These are phyloP conservation scores for Pseudotriccus pelzelni DNA, from an alignment of 2,797 vertebrate genomes.

Conservation along the genomic window DNA sequence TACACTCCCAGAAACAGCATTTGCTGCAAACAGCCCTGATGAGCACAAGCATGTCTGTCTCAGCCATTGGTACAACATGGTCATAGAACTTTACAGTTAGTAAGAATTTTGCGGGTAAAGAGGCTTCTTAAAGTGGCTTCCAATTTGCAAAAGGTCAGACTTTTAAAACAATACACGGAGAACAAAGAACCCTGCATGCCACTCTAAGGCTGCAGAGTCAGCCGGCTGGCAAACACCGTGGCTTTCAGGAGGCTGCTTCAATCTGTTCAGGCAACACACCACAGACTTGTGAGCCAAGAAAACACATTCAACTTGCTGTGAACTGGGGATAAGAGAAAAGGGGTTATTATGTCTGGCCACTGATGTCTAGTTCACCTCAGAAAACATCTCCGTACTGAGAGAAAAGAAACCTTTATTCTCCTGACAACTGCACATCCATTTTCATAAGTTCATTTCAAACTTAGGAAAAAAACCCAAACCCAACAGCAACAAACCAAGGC, in stretches of 20 bases:
- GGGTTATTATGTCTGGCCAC: not conserved
- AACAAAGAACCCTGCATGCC: not conserved
- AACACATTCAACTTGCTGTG: not conserved
- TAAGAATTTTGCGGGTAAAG: not conserved
- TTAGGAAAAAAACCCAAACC: not conserved
- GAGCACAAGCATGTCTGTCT: rapidly evolving
- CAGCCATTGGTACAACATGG: rapidly evolving
- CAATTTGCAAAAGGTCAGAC: not conserved
- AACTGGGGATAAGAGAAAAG: not conserved
- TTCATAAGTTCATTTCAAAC: slow-evolving; percentile 41
- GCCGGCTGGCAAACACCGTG: rapidly evolving
- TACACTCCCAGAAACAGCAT: not conserved
- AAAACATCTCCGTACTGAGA: not conserved
- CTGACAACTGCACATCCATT: slow-evolving; percentile 43
- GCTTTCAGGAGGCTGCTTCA: not conserved
- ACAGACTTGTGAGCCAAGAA: not conserved
- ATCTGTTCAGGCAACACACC: not conserved
- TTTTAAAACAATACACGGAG: not conserved
- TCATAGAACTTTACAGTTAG: not conserved
- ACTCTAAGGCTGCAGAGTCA: not conserved
- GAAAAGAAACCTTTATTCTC: slow-evolving; percentile 19
- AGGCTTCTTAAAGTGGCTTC: not conserved
- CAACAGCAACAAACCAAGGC: not conserved
- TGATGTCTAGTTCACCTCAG: not conserved
- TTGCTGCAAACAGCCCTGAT: not conserved